Evolutionary conservation across 92 coral and sea anemone genomes (phyloP).

Genomic region (Metridium senile): DNA sequence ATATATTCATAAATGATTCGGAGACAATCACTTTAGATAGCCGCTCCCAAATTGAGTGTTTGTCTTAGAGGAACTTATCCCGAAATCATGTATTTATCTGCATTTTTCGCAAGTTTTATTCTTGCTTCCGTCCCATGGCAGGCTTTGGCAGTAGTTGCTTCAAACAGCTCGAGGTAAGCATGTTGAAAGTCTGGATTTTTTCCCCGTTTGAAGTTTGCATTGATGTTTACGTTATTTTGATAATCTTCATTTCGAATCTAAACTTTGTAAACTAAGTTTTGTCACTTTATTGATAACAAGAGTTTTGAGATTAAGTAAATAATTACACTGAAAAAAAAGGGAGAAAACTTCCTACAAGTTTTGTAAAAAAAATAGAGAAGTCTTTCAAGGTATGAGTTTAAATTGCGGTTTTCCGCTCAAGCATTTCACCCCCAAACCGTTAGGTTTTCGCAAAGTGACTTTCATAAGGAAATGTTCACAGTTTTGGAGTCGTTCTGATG

Average conservation of each 20-base stretch:
- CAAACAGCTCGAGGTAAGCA: conserved; percentile 5
- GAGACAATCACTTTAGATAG: conserved; percentile 9
- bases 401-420: neutral
- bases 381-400: neutral
- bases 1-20: conserved; percentile 14
- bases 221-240: neutral
- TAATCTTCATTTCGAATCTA: neutral
- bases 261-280: neutral
- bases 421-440: neutral
- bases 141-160: neutral
- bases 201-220: neutral
- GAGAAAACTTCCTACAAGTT: neutral
- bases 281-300: neutral
- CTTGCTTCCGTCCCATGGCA: neutral
- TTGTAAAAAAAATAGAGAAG: neutral
- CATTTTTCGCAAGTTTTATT: neutral
- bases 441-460: neutral
- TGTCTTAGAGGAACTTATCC: neutral
- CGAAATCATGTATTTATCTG: conserved; percentile 3
- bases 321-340: neutral
- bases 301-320: neutral
- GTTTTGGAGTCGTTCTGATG: neutral
- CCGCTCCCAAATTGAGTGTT: conserved; percentile 26
- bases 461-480: neutral
- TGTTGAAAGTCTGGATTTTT: neutral